Evolutionary conservation across 2,113 vertebrate genomes (phyloP), one percentile per base, ranked within the genome.

Genomic region (Crotalus tigris): DNA sequence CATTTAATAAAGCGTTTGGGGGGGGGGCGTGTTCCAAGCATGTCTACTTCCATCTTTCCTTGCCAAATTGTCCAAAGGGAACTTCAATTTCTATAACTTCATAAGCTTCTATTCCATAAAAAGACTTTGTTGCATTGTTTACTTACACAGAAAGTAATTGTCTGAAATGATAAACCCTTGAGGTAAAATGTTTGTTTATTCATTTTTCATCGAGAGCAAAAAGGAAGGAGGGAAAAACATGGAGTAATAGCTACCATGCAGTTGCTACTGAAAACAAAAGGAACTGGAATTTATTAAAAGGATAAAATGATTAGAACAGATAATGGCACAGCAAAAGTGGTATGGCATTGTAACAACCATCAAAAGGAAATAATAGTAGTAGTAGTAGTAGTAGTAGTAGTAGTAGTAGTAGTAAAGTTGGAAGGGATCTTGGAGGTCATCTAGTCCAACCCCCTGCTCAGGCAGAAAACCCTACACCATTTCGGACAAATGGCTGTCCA

Each of bases 21-120:
- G 39, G 39, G 39, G 39, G 2, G 39, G 46, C 23, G 51, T 58
- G 64, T 89, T 44, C 39, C 2, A 12, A 89, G 26, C 64, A 89
- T 49, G 21, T 89, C 64, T 54, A 33, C 39, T 58, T 85, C 92
- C 39, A 59, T 92, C 87, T 92, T 29, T 59, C 88, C 11, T 33
- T 85, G 54, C 92, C 53, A 85, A 92, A 89, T 89, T 89, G 53
- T 85, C 87, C 58, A 85, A 92, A 59, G 92, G 92, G 53, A 89
- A 89, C 54, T 89, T 54, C 5, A 85, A 89, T 89, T 89, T 92
- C 10, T 89, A 17, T 89, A 92, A 89, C 55, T 92, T 85, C 57
- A 39, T 58, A 92, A 89, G 54, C 87, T 92, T 85, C 24, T 85
- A 19, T 89, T 89, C 21, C 21, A 54, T 81, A 92, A 92, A 75